These are phyloP conservation scores for Drosophila fulvimacula DNA, from an alignment of 2,888 invertebrate genomes.

Conservation along the genomic window DNA sequence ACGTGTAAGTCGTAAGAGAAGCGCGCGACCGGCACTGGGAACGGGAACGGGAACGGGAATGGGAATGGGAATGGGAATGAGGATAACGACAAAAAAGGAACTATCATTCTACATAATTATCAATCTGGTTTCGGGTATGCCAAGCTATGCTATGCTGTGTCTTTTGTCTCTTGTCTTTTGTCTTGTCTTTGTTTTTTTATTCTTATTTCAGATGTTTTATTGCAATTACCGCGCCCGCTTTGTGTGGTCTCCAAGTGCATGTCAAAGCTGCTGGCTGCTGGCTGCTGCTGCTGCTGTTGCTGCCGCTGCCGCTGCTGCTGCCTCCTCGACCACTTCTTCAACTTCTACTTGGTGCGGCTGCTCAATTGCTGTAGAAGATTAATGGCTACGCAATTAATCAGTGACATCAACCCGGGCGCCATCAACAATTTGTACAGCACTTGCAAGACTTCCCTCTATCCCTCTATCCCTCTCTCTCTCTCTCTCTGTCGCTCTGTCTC, in stretches of 20 bases:
- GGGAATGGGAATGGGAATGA: slow-evolving; percentile 11
- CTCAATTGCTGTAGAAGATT: slow-evolving; percentile 73
- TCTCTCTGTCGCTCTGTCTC: not conserved
- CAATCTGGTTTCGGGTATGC: slow-evolving; percentile 55
- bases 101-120: slow-evolving; percentile 82
- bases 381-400: slow-evolving; percentile 84
- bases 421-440: slow-evolving; percentile 64
- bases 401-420: slow-evolving; percentile 67
- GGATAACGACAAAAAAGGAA: slow-evolving; percentile 62
- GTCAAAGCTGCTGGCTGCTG: slow-evolving; percentile 32
- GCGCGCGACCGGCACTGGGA: slow-evolving; percentile 6
- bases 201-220: slow-evolving; percentile 26
- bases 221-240: slow-evolving; percentile 60
- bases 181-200: slow-evolving; percentile 2
- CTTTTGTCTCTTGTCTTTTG: slow-evolving; percentile 2
- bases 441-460: slow-evolving; percentile 61
- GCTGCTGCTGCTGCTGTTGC: not conserved
- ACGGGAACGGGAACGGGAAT: not conserved
- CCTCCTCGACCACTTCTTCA: too few relatives aligned
- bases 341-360: too few relatives aligned
- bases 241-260: slow-evolving; percentile 63
- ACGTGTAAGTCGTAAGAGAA: slow-evolving; percentile 50
- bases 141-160: slow-evolving; percentile 21
- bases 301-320: not conserved
- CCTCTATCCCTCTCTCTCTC: slow-evolving; percentile 23